Evolutionary conservation across 2,113 vertebrate genomes (phyloP).

Genomic region (Mionectes macconnelli): DNA sequence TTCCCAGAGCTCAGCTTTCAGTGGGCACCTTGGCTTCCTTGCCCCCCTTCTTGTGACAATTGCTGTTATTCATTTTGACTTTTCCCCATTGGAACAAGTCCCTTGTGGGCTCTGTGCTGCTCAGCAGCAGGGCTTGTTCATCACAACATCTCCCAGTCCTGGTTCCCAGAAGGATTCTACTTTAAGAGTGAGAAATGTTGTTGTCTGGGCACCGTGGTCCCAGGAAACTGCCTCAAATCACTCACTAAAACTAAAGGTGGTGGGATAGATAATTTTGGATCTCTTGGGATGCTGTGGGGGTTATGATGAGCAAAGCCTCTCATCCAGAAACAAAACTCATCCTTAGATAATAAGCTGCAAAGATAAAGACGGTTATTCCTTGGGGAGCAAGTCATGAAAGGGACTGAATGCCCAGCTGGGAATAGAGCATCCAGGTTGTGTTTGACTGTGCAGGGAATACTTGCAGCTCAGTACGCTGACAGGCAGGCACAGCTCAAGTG

Average conservation of each 20-base stretch:
- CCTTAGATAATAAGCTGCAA: neutral
- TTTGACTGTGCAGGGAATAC: neutral
- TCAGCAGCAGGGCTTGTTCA: neutral
- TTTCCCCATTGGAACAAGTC: neutral
- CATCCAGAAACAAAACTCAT: neutral
- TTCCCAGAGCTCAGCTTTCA: neutral
- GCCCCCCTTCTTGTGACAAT: neutral
- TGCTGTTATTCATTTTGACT: neutral
- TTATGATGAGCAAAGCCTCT: neutral
- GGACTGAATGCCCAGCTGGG: neutral
- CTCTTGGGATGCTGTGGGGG: neutral
- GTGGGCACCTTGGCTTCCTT: neutral
- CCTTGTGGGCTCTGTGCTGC: neutral
- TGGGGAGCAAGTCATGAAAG: neutral
- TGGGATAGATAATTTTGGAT: neutral
- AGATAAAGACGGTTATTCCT: neutral
- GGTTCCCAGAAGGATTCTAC: neutral
- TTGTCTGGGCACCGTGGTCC: neutral
- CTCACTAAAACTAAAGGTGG: neutral
- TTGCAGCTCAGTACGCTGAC: neutral
- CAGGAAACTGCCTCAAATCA: neutral
- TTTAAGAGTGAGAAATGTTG: neutral
- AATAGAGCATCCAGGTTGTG: neutral
- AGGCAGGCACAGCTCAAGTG: neutral
- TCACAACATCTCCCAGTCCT: neutral